Conservation (phyloP, 2,797 vertebrate genomes). For the Chloroceryle amazona region DNA sequence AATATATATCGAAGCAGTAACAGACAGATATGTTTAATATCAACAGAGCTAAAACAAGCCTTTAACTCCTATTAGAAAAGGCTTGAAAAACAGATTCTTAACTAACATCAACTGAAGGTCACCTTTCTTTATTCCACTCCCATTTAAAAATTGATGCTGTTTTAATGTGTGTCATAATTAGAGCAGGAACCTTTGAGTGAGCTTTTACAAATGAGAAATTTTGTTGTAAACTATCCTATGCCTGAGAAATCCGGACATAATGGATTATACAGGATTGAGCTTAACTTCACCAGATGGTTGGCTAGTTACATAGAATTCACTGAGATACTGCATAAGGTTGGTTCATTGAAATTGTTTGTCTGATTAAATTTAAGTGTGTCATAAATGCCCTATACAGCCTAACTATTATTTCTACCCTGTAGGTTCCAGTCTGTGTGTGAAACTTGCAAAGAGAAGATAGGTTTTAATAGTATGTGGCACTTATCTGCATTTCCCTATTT, state of each 20-base stretch:
- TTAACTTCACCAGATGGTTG: conserved; percentile 4
- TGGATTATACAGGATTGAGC: neutral
- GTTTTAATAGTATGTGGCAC: neutral
- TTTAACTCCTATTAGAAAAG: neutral
- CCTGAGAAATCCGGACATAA: neutral
- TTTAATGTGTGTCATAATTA: neutral
- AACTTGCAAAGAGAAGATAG: neutral
- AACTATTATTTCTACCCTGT: neutral
- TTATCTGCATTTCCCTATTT: neutral
- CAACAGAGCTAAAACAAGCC: neutral
- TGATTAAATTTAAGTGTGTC: neutral
- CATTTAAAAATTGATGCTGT: neutral
- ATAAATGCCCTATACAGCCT: neutral
- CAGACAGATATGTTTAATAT: rapidly evolving
- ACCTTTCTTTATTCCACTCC: neutral
- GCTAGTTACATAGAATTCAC: neutral
- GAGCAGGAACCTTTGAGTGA: neutral
- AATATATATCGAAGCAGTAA: neutral
- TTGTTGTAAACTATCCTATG: neutral
- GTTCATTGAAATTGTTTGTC: neutral
- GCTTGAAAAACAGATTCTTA: neutral
- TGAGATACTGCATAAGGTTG: neutral
- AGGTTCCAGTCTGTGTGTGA: neutral
- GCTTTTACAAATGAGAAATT: neutral
- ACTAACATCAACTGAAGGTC: neutral